These are phyloP conservation scores for Palaemon carinicauda DNA, from an alignment of 1,140 invertebrate genomes.

Conservation along the genomic window DNA sequence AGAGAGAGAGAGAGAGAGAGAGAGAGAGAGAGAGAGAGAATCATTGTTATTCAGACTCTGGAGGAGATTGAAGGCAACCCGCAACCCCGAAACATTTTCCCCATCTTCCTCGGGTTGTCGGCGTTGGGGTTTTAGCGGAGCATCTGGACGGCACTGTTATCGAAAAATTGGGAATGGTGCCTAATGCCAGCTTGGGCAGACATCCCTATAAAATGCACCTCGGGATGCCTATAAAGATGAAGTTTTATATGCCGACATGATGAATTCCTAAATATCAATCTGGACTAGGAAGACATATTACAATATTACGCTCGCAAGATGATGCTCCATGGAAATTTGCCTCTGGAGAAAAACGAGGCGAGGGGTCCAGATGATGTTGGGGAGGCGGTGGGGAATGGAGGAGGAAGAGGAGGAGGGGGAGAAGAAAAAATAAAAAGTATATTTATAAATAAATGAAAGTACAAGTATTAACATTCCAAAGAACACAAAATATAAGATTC, in stretches of 20 bases:
- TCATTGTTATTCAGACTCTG: background rate
- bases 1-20: background rate
- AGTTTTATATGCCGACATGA: constrained; percentile 4
- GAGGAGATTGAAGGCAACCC: background rate
- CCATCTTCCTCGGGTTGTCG: background rate
- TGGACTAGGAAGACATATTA: background rate
- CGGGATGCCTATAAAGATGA: constrained; percentile 20
- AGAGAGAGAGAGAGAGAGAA: background rate
- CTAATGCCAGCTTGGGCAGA: constrained; percentile 6
- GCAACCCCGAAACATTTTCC: background rate
- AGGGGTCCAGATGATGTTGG: background rate
- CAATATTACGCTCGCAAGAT: too few species aligned
- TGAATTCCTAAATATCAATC: constrained; percentile 36
- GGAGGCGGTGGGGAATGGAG: background rate
- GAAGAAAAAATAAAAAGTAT: too few species aligned
- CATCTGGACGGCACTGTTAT: background rate
- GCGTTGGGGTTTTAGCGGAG: background rate
- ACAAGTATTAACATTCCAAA: background rate
- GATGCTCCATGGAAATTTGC: too few species aligned
- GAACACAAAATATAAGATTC: background rate
- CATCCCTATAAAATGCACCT: constrained; percentile 25
- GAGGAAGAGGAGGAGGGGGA: background rate
- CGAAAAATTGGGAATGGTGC: background rate
- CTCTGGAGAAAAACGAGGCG: background rate
- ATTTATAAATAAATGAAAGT: too few species aligned